Evolutionary conservation across 2,888 invertebrate species (phyloP).

Genomic region (Hoplodrina ambigua): DNA sequence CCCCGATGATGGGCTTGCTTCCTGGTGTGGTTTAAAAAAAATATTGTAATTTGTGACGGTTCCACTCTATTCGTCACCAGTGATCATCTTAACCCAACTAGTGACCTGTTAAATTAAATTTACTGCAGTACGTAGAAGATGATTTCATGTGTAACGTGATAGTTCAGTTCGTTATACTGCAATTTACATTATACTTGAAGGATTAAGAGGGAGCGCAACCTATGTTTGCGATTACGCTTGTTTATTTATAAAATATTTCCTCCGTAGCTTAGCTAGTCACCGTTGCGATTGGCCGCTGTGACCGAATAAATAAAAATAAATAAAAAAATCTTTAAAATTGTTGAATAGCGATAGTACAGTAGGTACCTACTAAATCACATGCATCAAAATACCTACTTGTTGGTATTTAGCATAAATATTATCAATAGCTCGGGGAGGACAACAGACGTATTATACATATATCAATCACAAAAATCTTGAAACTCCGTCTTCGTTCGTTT

Average conservation of each 20-base stretch:
- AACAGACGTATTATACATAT: not conserved
- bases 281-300: not conserved
- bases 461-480: constrained; percentile 2
- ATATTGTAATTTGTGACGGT: constrained; percentile 71
- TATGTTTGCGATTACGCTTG: not conserved
- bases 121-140: constrained; percentile 54
- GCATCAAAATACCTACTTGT: no score
- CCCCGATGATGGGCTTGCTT: constrained; percentile 70
- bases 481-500: constrained; percentile 10
- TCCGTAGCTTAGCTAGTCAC: not conserved
- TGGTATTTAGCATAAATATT: constrained; percentile 6
- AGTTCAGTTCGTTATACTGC: constrained; percentile 40
- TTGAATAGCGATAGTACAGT: not conserved
- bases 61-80: constrained; percentile 70
- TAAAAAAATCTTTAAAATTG: no score
- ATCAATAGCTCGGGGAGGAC: not conserved
- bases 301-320: no score
- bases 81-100: constrained; percentile 72
- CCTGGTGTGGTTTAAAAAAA: constrained; percentile 73
- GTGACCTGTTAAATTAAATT: constrained; percentile 82
- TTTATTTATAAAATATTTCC: not conserved
- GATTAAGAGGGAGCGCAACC: not conserved
- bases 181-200: constrained; percentile 42
- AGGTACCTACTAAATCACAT: constrained; percentile 17
- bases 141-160: constrained; percentile 62